Evolutionary conservation across 92 coral and sea anemone species (phyloP).

Genomic region (Palythoa grandis): DNA sequence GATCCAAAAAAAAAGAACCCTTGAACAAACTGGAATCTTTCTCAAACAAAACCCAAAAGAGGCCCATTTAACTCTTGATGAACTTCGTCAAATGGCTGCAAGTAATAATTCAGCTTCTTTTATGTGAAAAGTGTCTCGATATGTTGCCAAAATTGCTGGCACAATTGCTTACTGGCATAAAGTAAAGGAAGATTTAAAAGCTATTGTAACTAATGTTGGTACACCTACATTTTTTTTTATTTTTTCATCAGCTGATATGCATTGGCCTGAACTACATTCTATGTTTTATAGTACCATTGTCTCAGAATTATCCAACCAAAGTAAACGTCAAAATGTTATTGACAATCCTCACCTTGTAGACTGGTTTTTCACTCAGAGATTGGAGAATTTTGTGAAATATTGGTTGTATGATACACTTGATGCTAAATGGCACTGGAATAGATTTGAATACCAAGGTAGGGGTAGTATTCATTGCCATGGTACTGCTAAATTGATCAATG

Average conservation of each 20-base stretch:
- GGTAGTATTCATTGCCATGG: constrained; percentile 49
- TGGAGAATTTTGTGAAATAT: too few relatives aligned
- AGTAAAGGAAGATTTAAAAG: constrained; percentile 54
- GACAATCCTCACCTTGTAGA: too few relatives aligned
- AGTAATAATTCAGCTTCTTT: constrained; percentile 38
- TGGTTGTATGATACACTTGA: too few relatives aligned
- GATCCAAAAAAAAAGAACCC: constrained; percentile 50
- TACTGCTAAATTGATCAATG: constrained; percentile 49
- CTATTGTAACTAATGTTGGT: constrained; percentile 44
- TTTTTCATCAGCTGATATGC: constrained; percentile 51
- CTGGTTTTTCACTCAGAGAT: too few relatives aligned
- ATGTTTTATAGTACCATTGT: background rate
- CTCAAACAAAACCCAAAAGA: constrained; percentile 49
- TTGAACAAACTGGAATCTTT: constrained; percentile 62
- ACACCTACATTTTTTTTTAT: constrained; percentile 61
- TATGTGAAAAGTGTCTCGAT: constrained; percentile 55
- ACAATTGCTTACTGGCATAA: constrained; percentile 60
- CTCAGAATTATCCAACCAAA: too few relatives aligned
- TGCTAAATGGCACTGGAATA: background rate
- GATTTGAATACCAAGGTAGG: constrained; percentile 46
- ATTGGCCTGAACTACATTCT: constrained; percentile 47
- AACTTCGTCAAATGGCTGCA: constrained; percentile 56
- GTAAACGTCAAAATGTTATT: too few relatives aligned
- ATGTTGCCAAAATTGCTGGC: constrained; percentile 66
- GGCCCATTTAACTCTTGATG: constrained; percentile 58